Conservation (phyloP, 2,113 vertebrate genomes). For the Barbus barbus region DNA sequence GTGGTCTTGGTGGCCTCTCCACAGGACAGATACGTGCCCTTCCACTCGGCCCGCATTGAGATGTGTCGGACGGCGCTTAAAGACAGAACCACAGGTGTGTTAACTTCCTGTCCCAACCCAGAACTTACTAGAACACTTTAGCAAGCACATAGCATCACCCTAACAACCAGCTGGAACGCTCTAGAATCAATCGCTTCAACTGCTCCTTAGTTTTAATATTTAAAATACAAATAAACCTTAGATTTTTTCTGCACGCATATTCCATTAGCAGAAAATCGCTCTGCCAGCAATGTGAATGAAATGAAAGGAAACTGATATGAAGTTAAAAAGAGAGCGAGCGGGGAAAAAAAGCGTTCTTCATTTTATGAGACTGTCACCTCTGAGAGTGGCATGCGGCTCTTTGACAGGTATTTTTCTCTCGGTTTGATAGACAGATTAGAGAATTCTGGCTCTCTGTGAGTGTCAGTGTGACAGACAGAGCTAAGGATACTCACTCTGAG, state of each 20-base stretch:
- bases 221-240: neutral
- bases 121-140: too few species aligned
- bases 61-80: slow-evolving; percentile 96
- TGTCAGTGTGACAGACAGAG: slow-evolving; percentile 19
- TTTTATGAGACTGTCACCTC: slow-evolving; percentile 9
- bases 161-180: neutral
- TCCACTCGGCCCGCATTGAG: slow-evolving; percentile 97
- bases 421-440: slow-evolving; percentile 32
- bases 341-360: neutral
- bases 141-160: neutral
- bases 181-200: neutral
- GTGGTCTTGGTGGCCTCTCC: slow-evolving; percentile 96
- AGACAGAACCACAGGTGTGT: slow-evolving; percentile 90
- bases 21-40: slow-evolving; percentile 96
- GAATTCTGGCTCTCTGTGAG: slow-evolving; percentile 7
- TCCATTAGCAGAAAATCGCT: neutral
- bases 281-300: neutral
- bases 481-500: neutral
- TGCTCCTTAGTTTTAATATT: neutral
- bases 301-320: neutral
- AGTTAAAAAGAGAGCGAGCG: slow-evolving; percentile 10
- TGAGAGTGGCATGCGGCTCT: neutral
- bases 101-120: neutral
- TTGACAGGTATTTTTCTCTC: slow-evolving; percentile 31
- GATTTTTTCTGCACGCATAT: neutral